A percentile compares a stretch with the other conserved stretches of the same genome.
These are phyloP conservation scores for Oreochromis tanganicae DNA, from an alignment of 2,113 vertebrate species.

Conservation along the genomic window DNA sequence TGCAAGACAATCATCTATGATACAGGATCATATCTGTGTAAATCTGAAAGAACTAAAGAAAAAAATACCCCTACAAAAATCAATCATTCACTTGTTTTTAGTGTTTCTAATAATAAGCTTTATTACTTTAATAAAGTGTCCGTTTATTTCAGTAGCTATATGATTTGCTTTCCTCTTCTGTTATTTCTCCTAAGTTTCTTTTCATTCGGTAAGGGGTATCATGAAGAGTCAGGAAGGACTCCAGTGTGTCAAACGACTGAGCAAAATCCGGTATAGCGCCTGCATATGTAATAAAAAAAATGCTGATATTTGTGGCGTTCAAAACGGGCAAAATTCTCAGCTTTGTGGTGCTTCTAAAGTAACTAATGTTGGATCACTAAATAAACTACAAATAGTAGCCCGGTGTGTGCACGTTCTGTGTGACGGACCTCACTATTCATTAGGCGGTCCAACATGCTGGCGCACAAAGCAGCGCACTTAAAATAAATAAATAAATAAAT, in stretches of 20 bases:
- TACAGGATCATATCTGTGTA: not conserved
- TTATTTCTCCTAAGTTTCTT: not conserved
- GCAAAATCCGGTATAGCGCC: not conserved
- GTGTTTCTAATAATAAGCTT: not conserved
- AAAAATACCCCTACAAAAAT: not conserved
- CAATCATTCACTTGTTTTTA: not conserved
- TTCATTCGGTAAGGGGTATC: not conserved
- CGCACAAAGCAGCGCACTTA: not conserved
- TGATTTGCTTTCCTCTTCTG: not conserved
- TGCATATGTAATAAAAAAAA: not conserved
- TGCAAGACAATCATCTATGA: not conserved
- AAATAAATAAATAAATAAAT: not conserved
- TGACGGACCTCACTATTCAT: not conserved
- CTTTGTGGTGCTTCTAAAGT: not conserved
- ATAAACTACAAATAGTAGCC: not conserved
- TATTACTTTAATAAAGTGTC: not conserved
- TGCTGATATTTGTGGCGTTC: not conserved
- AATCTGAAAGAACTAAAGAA: not conserved
- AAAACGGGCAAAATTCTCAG: not conserved
- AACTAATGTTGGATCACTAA: not conserved
- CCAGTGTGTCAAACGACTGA: not conserved
- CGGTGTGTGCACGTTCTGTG: not conserved
- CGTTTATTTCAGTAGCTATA: not conserved
- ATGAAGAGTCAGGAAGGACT: not conserved
- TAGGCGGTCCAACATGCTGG: not conserved